A percentile compares a stretch with the other conserved stretches of the same genome.
Evolutionary conservation across 2,113 vertebrate genomes (phyloP).

Genomic region (Phylloscopus trochilus): DNA sequence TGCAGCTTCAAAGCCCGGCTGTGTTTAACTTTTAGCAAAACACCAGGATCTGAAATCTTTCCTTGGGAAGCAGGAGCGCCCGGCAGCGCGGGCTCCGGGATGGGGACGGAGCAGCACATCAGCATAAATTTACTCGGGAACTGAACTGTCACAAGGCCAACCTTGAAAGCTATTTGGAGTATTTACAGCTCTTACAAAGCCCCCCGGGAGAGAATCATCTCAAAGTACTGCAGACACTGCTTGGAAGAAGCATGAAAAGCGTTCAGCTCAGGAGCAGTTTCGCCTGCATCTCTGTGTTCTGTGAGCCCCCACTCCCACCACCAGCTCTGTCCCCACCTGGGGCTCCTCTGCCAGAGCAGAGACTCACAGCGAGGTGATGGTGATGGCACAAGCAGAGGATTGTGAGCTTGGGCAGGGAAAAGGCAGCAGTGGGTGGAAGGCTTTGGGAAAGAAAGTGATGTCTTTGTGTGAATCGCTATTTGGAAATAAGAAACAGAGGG

Average conservation of each 20-base stretch:
- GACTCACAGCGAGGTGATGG: not conserved
- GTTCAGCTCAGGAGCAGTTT: constrained; percentile 62
- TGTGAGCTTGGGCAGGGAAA: not conserved
- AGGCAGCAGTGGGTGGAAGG: not conserved
- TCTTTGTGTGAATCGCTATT: not conserved
- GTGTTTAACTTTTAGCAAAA: constrained; percentile 51
- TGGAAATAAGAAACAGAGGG: not conserved
- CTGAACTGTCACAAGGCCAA: constrained; percentile 46
- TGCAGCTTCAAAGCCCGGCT: not conserved
- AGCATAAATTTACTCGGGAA: constrained; percentile 70
- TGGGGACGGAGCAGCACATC: constrained; percentile 60
- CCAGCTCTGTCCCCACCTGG: not conserved
- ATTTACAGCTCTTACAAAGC: constrained; percentile 71
- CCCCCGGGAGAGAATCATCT: constrained; percentile 67
- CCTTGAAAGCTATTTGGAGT: constrained; percentile 70
- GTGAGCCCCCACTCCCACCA: not conserved
- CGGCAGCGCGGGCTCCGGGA: constrained; percentile 48
- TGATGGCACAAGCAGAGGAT: not conserved
- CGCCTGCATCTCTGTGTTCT: not conserved
- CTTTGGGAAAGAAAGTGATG: rapidly evolving
- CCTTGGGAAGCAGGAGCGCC: constrained; percentile 40
- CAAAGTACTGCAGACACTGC: constrained; percentile 49
- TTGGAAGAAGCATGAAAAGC: constrained; percentile 65
- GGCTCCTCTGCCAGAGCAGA: not conserved
- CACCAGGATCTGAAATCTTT: constrained; percentile 31